Conservation (phyloP, 2,797 vertebrate genomes). For the Ciconia nigra region DNA sequence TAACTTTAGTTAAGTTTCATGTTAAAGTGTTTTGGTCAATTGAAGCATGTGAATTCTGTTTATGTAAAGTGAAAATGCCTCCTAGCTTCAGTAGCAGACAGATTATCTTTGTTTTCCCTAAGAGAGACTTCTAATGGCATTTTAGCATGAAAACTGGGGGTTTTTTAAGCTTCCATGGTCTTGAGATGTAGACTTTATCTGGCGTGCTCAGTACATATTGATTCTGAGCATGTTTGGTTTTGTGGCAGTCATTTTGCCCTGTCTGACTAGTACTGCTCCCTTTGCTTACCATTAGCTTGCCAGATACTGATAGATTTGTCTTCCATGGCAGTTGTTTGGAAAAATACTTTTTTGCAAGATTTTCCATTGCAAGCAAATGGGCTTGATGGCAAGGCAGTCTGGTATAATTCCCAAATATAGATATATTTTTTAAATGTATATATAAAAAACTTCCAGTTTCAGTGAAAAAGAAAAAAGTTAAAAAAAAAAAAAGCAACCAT, state of each 20-base stretch:
- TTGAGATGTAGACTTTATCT: background rate
- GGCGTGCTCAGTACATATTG: background rate
- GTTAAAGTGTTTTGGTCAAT: background rate
- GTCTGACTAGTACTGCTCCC: background rate
- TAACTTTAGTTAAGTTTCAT: background rate
- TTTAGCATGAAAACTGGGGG: background rate
- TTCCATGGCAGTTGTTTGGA: background rate
- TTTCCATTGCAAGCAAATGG: background rate
- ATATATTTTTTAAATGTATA: background rate
- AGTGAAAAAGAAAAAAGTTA: background rate
- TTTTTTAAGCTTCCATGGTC: rapidly evolving
- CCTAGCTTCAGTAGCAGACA: background rate
- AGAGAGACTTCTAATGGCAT: background rate
- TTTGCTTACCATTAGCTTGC: background rate
- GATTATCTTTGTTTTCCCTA: background rate
- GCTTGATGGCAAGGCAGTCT: background rate
- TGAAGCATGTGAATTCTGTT: background rate
- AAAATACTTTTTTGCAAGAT: background rate
- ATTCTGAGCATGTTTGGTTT: background rate
- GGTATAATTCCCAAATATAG: background rate
- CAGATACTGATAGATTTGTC: background rate
- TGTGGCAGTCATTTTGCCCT: background rate
- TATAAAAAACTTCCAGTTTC: background rate
- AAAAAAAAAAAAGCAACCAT: too few species aligned
- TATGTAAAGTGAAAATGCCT: background rate